Base-by-base conservation (phyloP, 2,797 vertebrate genomes). In the Hyperoplus lanceolatus region DNA sequence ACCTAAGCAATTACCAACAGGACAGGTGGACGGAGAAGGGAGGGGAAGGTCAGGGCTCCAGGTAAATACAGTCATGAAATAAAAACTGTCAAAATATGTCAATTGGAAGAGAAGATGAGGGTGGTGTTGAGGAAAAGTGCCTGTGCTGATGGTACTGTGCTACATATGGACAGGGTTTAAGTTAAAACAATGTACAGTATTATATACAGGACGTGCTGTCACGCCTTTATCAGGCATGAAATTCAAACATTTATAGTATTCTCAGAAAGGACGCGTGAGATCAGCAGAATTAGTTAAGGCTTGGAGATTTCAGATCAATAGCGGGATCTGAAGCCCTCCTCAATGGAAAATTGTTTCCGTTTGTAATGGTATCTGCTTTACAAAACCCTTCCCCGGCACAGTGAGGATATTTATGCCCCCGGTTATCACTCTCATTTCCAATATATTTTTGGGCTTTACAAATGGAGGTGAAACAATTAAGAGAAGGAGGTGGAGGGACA, bases 1-100 rank as follows among this genome's bases (percentile, higher is more conserved):
- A 83, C 73, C 85, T 83, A 71, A 90, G 83, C 62, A 41, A 70
- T 79, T 87, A 74, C 82, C 42, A 83, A 87, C 69, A 78, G 81
- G 85, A 87, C 77, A 86, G 64, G 66, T 75, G 56, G 73, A 75
- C 6, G 13, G 79, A n/a, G 12, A 36, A 50, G 42, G 75, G 61
- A 39, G 58, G 49, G 65, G 62, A 82, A 83, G 83, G 75, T 85
- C 79, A 74, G 72, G 55, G 74, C 85, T 87, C 60, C 54, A 71
- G 70, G 79, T 71, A 87, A 89, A 89, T 69, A 80, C 57, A 7
- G 72, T 18, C 57, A 38, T 73, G 73, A 83, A 86, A 83, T 63
- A 79, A 58, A 85, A 87, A 75, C 70, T 80, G 77, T 82, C 83
- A 63, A 69, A 79, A 82, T 70, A 75, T 87, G 84, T 70, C 83